Base-by-base conservation (phyloP, 2,113 vertebrate species). In the Misgurnus anguillicaudatus region DNA sequence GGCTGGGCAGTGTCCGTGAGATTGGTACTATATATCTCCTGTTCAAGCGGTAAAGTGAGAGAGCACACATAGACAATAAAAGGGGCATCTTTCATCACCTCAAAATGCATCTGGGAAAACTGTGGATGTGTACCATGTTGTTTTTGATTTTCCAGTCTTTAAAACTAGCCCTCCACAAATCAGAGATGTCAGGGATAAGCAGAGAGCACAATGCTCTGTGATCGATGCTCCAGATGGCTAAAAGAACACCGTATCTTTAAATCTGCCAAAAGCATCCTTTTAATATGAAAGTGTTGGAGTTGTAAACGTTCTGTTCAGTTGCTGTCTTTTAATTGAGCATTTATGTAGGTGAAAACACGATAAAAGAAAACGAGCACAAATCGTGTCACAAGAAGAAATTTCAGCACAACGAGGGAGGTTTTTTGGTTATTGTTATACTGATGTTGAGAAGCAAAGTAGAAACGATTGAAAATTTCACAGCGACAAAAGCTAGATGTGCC, bases 201-300 rank as follows among this genome's bases (percentile, higher is more conserved):
- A 41, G 4, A 45, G n/a, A 5, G 11, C 69, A 57, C 31, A 41
- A 31, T 57, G 48, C 45, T 8, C n/a, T 71, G 17, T 14, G 65
- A 62, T 48, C 47, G 58, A 51, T 9, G 31, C 77, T 62, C 53
- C 55, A 1, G 65, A 55, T 41, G 60, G 71, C 72, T 76, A 78
- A 81, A 81, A 53, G 65, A 81, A 77, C 77, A 70, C 58, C 64
- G 71, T 70, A 77, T 80, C 79, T 87, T 85, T 75, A 79, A 61
- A 75, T 80, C 36, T 77, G 65, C 64, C 72, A 81, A 82, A 84
- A 58, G 53, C 38, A 53, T 80, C 47, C 53, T 73, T 75, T 80
- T 57, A 68, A 73, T 45, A 66, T 61, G 55, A 74, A 69, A 78
- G 69, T 21, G 63, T 70, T n/a, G 71, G 68, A 63, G 48, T 83